Evolutionary conservation across 1,140 invertebrate genomes (phyloP).

Genomic region (Drosophila nebulosa): DNA sequence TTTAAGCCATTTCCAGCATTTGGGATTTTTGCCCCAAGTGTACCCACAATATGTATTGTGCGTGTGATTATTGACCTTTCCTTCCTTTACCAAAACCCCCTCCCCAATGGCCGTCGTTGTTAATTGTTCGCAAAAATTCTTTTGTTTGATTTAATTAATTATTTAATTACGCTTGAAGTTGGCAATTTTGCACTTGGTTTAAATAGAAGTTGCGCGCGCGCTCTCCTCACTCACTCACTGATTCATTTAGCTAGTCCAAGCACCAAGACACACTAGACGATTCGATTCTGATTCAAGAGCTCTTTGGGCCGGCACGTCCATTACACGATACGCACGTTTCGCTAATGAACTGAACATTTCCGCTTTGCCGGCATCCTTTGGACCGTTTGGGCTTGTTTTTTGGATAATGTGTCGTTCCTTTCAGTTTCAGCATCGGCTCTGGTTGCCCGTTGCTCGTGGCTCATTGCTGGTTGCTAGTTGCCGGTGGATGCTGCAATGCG

Average conservation of each 20-base stretch:
- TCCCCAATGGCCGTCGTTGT: slow-evolving; percentile 9
- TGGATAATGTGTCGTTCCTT: background rate
- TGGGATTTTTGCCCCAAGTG: background rate
- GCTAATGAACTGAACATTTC: slow-evolving; percentile 79
- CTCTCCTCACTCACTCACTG: slow-evolving; percentile 46
- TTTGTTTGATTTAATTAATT: slow-evolving; percentile 76
- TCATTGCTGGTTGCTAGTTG: background rate
- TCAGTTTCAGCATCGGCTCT: background rate
- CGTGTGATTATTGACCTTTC: slow-evolving; percentile 55
- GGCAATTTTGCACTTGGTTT: slow-evolving; percentile 60
- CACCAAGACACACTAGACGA: background rate
- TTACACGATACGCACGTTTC: slow-evolving; percentile 74
- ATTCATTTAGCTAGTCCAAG: slow-evolving; percentile 2
- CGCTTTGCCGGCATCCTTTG: slow-evolving; percentile 75
- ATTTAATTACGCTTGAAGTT: slow-evolving; percentile 76
- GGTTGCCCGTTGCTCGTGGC: slow-evolving; percentile 18
- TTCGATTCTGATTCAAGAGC: slow-evolving; percentile 16
- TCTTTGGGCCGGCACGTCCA: slow-evolving; percentile 51
- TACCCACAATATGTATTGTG: slow-evolving; percentile 23
- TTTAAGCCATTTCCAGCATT: slow-evolving; percentile 33
- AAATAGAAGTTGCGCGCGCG: slow-evolving; percentile 51
- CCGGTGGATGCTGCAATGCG: slow-evolving; percentile 61
- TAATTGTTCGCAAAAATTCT: slow-evolving; percentile 72
- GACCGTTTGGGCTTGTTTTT: slow-evolving; percentile 5
- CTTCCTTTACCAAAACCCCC: slow-evolving; percentile 30